These are phyloP conservation scores for Idaea aversata DNA, from an alignment of 2,888 invertebrate genomes.

Conservation along the genomic window DNA sequence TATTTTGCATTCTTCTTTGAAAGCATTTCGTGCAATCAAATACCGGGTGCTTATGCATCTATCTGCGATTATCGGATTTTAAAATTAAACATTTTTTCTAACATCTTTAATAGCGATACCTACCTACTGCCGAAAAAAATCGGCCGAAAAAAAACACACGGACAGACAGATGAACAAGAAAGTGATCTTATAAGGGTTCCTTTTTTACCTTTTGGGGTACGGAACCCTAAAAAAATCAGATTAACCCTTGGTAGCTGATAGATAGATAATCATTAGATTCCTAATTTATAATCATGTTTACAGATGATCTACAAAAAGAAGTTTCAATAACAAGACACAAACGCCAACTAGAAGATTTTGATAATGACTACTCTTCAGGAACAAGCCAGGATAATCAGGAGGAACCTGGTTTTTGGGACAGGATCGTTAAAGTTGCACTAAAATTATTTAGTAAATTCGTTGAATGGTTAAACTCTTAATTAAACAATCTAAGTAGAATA, in stretches of 20 bases:
- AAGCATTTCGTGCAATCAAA: too few species aligned
- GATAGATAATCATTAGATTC: background rate
- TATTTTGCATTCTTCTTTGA: too few species aligned
- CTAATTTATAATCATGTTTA: slow-evolving; percentile 7
- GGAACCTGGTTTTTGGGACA: slow-evolving; percentile 70
- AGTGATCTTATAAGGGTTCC: too few species aligned
- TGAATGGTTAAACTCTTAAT: slow-evolving; percentile 69
- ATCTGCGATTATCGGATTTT: too few species aligned
- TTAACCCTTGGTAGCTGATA: background rate
- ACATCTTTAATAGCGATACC: too few species aligned
- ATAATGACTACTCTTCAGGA: slow-evolving; percentile 53
- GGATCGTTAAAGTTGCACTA: slow-evolving; percentile 66
- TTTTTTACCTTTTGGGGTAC: too few species aligned
- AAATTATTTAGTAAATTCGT: slow-evolving; percentile 67
- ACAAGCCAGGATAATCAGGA: slow-evolving; percentile 53
- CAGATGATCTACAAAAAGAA: slow-evolving; percentile 35
- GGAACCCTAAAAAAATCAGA: background rate
- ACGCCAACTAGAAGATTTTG: slow-evolving; percentile 63
- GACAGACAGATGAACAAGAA: too few species aligned
- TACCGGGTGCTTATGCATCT: too few species aligned
- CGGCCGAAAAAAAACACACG: too few species aligned
- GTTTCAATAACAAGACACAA: slow-evolving; percentile 40
- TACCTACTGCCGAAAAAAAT: too few species aligned
- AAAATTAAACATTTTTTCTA: too few species aligned
- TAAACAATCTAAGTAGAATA: too few species aligned